Evolutionary conservation across 1,140 invertebrate species (phyloP).

Genomic region (Melanaphis sacchari): DNA sequence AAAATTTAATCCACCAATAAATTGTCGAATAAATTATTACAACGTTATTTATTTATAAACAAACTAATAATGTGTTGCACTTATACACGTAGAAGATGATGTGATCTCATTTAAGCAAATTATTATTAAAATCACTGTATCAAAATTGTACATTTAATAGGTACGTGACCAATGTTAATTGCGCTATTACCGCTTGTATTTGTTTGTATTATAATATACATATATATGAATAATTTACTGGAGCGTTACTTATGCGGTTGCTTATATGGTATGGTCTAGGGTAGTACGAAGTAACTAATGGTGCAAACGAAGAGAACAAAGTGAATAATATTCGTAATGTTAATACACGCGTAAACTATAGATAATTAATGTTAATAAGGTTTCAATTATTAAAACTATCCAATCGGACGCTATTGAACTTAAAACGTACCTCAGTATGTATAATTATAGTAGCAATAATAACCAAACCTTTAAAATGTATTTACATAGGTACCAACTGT

Average conservation of each 20-base stretch:
- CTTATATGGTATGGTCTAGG: background rate
- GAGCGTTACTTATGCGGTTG: background rate
- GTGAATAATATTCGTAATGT: background rate
- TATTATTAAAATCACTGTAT: background rate
- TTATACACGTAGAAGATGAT: background rate
- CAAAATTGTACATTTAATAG: background rate
- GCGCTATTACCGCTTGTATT: background rate
- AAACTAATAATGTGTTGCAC: background rate
- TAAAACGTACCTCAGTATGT: background rate
- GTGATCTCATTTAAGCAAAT: conserved; percentile 3
- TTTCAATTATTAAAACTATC: background rate
- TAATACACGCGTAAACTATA: background rate
- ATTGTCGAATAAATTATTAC: no score
- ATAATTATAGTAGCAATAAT: background rate
- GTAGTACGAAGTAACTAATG: background rate
- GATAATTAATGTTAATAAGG: background rate
- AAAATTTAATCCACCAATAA: background rate
- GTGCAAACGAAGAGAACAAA: background rate
- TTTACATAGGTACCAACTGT: background rate
- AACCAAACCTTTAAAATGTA: background rate
- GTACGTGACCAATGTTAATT: background rate
- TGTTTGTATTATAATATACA: background rate
- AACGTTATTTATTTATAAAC: background rate
- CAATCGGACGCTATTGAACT: background rate
- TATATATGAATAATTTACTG: background rate